Evolutionary conservation across 2,113 vertebrate species (phyloP).

Genomic region (Notothenia rossii): DNA sequence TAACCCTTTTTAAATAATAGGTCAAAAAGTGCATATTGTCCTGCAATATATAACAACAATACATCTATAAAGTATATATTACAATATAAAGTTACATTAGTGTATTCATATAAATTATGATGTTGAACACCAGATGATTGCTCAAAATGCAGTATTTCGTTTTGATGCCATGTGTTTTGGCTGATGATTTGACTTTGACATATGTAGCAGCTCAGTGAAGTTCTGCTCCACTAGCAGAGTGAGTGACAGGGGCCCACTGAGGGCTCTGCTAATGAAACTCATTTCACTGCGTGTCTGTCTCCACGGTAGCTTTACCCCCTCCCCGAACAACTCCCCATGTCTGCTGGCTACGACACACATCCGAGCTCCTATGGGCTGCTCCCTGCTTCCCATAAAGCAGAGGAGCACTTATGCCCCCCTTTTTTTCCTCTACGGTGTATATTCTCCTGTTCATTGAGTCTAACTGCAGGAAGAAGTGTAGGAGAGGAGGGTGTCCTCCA

Average conservation of each 20-base stretch:
- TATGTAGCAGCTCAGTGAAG: conserved; percentile 13
- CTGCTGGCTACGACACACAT: conserved; percentile 28
- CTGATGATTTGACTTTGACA: conserved; percentile 21
- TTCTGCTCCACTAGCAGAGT: conserved; percentile 59
- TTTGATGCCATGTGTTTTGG: conserved; percentile 5
- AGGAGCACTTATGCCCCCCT: not conserved
- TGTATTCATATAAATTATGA: too few relatives aligned
- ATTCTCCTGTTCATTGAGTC: not conserved
- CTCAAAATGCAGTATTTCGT: not conserved
- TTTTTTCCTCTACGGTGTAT: not conserved
- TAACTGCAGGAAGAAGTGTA: conserved; percentile 8
- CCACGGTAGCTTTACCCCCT: conserved; percentile 58
- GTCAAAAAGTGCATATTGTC: too few relatives aligned
- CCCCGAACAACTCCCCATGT: conserved; percentile 13
- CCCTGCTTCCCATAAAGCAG: conserved; percentile 43
- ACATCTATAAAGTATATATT: too few relatives aligned
- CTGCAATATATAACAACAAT: too few relatives aligned
- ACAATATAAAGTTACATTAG: too few relatives aligned
- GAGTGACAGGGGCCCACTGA: conserved; percentile 67
- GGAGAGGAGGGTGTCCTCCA: conserved; percentile 12
- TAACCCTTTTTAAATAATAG: too few relatives aligned
- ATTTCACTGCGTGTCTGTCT: conserved; percentile 73
- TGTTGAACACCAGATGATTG: too few relatives aligned
- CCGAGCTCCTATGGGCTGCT: conserved; percentile 41
- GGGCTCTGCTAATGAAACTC: conserved; percentile 72